Conservation (phyloP, 2,113 vertebrate genomes). For the Ovis aries region DNA sequence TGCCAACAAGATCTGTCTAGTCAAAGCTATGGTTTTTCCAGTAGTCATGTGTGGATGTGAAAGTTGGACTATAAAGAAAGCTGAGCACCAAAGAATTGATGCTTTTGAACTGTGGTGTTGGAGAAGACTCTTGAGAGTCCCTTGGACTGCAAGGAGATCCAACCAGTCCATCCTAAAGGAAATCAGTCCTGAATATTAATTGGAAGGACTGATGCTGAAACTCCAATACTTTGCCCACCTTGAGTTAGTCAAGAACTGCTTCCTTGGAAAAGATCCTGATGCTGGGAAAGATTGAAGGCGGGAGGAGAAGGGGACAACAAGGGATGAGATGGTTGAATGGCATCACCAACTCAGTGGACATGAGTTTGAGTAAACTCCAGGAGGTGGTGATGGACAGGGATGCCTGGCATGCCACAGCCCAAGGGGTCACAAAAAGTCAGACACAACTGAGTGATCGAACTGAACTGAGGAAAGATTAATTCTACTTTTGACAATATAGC, state of each 20-base stretch:
- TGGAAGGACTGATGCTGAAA: neutral
- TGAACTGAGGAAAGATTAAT: neutral
- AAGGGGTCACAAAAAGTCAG: neutral
- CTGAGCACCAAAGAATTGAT: accelerated
- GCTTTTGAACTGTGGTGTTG: neutral
- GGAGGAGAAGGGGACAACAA: neutral
- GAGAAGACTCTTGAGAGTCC: neutral
- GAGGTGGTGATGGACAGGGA: neutral
- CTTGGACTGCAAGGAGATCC: neutral
- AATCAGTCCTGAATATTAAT: neutral
- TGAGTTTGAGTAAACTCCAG: neutral
- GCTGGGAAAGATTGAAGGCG: accelerated
- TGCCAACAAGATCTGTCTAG: neutral
- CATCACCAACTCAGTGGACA: neutral
- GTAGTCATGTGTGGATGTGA: neutral
- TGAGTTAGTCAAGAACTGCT: neutral
- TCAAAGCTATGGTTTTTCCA: neutral
- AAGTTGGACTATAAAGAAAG: neutral
- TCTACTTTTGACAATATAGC: neutral
- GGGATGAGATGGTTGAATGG: neutral
- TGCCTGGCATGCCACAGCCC: neutral
- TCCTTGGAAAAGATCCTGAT: neutral
- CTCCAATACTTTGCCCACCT: neutral
- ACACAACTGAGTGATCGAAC: neutral
- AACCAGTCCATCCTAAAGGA: neutral